Percentiles rank a stretch among this genome's conserved stretches.
phyloP scores from a whole-genome alignment of 2,797 vertebrate species.

The Gastrophryne carolinensis region DNA sequence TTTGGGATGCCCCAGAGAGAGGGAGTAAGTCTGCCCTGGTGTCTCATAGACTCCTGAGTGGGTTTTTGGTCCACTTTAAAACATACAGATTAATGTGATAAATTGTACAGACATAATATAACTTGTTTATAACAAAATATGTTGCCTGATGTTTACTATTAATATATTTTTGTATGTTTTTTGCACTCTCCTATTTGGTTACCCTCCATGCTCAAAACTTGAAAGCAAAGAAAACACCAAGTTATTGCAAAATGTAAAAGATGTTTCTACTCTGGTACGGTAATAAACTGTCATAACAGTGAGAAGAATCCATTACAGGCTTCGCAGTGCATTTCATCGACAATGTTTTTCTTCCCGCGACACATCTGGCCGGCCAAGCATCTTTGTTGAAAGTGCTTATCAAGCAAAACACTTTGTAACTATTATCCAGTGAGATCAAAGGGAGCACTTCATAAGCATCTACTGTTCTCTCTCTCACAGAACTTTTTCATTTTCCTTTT shows the following conservation, averaged over 20 bases:
- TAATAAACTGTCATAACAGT: neutral
- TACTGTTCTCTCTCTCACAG: conserved; percentile 6
- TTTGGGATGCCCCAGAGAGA: too few species aligned
- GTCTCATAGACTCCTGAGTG: too few species aligned
- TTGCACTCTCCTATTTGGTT: neutral
- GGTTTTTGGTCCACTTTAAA: too few species aligned
- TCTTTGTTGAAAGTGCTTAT: neutral
- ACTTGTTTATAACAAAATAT: too few species aligned
- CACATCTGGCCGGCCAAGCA: conserved; percentile 21
- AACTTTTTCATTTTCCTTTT: conserved; percentile 4
- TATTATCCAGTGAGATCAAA: conserved; percentile 26
- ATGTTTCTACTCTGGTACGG: neutral
- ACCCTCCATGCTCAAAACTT: neutral
- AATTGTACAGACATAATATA: too few species aligned
- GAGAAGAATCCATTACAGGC: neutral
- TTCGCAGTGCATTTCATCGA: neutral
- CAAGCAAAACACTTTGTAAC: conserved; percentile 3
- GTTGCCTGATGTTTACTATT: too few species aligned
- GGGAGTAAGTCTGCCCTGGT: too few species aligned
- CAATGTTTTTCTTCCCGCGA: conserved; percentile 5
- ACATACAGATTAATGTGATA: too few species aligned
- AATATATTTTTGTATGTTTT: neutral
- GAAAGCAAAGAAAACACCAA: neutral
- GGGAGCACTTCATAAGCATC: neutral
- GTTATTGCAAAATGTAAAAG: neutral